A percentile compares a stretch with the other conserved stretches of the same genome.
phyloP scores from a whole-genome alignment of 2,797 vertebrate species.

The Bucorvus abyssinicus region DNA sequence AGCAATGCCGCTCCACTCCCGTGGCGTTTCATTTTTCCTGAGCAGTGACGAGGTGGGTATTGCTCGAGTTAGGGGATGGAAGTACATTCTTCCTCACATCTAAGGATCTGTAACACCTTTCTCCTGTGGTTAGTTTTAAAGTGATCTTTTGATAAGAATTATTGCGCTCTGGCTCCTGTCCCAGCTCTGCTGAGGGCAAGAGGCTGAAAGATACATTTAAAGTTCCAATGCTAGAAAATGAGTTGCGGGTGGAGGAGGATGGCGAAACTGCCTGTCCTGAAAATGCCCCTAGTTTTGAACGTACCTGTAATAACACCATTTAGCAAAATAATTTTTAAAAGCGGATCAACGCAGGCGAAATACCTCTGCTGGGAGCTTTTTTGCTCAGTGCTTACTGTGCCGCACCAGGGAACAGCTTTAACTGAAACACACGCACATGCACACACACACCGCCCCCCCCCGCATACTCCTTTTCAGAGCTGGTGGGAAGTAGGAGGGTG shows the following conservation, averaged over 20 bases:
- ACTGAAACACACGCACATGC: background rate
- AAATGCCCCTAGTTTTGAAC: background rate
- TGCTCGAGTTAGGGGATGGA: background rate
- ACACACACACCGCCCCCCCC: background rate
- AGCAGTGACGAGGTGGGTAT: slow-evolving; percentile 20
- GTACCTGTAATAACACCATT: background rate
- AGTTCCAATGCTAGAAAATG: background rate
- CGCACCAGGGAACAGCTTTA: background rate
- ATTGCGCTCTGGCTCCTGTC: background rate
- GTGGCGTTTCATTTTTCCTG: background rate
- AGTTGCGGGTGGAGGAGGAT: background rate
- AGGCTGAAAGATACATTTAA: background rate
- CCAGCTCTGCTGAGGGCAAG: slow-evolving; percentile 22
- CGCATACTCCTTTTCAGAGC: background rate
- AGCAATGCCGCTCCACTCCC: background rate
- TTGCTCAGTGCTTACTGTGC: background rate
- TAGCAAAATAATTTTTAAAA: background rate
- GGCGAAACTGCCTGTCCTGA: background rate
- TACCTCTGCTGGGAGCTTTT: background rate
- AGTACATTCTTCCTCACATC: background rate
- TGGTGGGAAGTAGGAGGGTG: background rate
- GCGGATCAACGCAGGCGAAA: background rate
- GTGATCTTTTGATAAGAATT: background rate
- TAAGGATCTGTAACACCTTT: background rate
- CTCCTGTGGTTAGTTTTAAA: background rate